Conservation (phyloP, 2,113 vertebrate species). For the Pelobates fuscus region DNA sequence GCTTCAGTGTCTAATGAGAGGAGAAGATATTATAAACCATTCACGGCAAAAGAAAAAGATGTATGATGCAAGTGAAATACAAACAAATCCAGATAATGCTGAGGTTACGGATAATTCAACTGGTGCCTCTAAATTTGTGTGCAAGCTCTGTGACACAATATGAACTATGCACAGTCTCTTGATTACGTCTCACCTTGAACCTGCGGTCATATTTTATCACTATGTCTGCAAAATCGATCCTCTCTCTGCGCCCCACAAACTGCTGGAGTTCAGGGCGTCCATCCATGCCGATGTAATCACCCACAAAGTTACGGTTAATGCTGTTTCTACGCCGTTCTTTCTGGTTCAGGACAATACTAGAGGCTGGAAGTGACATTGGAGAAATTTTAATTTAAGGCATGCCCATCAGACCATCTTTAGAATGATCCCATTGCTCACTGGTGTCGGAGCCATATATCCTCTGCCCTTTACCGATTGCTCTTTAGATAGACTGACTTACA, state of each 20-base stretch:
- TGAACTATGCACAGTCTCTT: too few species aligned
- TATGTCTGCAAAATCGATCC: conserved; percentile 78
- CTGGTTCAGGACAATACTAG: conserved; percentile 77
- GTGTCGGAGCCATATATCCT: too few species aligned
- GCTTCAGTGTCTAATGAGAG: conserved; percentile 68
- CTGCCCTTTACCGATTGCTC: too few species aligned
- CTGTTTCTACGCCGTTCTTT: conserved; percentile 81
- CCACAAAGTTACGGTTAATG: conserved; percentile 81
- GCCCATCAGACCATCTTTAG: too few species aligned
- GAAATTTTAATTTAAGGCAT: conserved; percentile 20
- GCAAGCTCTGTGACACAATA: too few species aligned
- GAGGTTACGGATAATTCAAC: too few species aligned
- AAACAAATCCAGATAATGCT: too few species aligned
- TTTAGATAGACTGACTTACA: too few species aligned
- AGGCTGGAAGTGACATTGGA: conserved; percentile 63
- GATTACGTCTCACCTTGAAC: conserved; percentile 73
- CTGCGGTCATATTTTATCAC: conserved; percentile 77
- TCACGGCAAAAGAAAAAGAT: too few species aligned
- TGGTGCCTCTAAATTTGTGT: too few species aligned
- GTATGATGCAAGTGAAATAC: too few species aligned
- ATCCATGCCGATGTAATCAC: conserved; percentile 79
- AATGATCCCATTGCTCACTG: too few species aligned
- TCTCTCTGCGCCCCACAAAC: conserved; percentile 77
- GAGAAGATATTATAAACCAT: neutral
- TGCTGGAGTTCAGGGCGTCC: conserved; percentile 73